Evolutionary conservation across 2,797 vertebrate species (phyloP), one percentile per base, ranked within the genome.

Genomic region (Acanthopagrus latus): DNA sequence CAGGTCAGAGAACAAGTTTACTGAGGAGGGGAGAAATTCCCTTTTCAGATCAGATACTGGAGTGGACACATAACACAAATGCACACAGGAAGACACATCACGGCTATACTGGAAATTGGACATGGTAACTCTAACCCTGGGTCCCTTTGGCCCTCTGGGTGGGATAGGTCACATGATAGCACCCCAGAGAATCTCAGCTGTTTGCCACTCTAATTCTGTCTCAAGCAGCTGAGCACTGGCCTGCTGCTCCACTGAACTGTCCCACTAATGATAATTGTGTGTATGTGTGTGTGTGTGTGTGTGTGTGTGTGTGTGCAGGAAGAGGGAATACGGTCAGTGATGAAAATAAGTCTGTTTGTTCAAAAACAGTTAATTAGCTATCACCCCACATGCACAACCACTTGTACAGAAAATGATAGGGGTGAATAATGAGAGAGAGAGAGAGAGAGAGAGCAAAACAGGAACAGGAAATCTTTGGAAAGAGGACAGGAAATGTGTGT

Each of bases 191-290:
- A 91, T 89, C 92, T 94, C 94, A 94, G 94, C 94, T 94, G 94
- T 92, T 93, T 88, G 82, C 84, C 67, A 80, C 84, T 93, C 92
- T 93, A 93, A 94, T 93, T 94, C 92, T 86, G 91, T 93, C 91
- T 81, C 70, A 27, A 90, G 84, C 94, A 94, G 93, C 93, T 94
- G 93, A 94, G 84, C 80, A 80, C 78, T 82, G 87, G 65, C 78
- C 81, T 29, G 77, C 84, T 90, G 88, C 86, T 87, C 91, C 84
- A 88, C 80, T 88, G 85, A 89, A 86, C 90, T 86, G 84, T 71
- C 81, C 74, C 71, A 50, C 23, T 82, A 79, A 87, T 69, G 60
- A 86, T 80, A 82, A 84, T 57, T 23, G 48, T 27, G 51, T 43
- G 25, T 17, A 60, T 76, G 55, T 60, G 58, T 55, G 69, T 63